Conservation (phyloP, 2,113 vertebrate genomes). For the Camelus bactrianus region DNA sequence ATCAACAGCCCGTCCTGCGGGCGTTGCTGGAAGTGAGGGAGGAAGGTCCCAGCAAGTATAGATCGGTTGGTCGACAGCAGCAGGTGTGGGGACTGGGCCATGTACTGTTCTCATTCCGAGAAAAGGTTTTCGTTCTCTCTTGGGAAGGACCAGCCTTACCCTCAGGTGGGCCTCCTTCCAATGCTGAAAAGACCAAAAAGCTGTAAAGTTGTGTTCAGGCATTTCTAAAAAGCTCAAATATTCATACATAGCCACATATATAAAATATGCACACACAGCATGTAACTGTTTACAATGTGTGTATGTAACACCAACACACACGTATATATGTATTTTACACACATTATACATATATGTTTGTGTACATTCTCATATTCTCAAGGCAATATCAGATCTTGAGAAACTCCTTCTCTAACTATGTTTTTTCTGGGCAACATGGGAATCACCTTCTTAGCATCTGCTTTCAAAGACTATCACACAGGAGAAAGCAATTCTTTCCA, state of each 20-base stretch:
- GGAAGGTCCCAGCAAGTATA: accelerated
- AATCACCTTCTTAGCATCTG: background rate
- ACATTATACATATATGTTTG: background rate
- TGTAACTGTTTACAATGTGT: background rate
- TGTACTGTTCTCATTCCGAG: background rate
- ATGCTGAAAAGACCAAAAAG: background rate
- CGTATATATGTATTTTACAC: background rate
- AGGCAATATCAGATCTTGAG: background rate
- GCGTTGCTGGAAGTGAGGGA: background rate
- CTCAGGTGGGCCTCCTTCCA: background rate
- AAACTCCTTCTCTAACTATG: background rate
- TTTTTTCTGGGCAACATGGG: background rate
- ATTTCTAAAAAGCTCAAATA: background rate
- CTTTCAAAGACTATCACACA: background rate
- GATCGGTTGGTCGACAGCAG: too few relatives aligned
- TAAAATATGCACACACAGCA: background rate
- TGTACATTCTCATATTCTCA: background rate
- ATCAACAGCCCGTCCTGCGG: background rate
- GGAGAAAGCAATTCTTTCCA: background rate
- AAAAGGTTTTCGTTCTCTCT: background rate
- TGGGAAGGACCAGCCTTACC: background rate
- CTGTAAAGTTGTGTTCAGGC: background rate
- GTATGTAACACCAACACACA: background rate
- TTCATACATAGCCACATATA: background rate
- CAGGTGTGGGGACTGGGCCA: too few relatives aligned